Conservation (phyloP, 2,797 vertebrate genomes). For the Octomys mimax region DNA sequence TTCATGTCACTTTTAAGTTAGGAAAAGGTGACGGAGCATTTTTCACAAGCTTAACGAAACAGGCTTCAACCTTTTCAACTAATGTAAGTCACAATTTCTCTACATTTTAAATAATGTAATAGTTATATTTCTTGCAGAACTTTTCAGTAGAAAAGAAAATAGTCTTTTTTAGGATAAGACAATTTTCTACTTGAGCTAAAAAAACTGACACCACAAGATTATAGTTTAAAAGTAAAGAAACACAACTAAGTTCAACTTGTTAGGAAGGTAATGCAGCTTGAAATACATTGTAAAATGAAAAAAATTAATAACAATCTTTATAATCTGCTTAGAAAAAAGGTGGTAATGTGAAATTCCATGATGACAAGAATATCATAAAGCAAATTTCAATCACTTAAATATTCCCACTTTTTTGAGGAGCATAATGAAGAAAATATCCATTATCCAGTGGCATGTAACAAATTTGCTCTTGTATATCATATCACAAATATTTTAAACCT, state of each 20-base stretch:
- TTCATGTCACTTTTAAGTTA: constrained; percentile 67
- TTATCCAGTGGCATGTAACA: background rate
- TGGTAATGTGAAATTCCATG: background rate
- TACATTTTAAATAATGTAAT: constrained; percentile 54
- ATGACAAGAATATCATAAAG: background rate
- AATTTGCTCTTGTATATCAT: background rate
- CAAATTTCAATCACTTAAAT: constrained; percentile 16
- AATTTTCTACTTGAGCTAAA: constrained; percentile 17
- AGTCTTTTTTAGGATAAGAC: constrained; percentile 51
- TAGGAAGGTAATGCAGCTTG: constrained; percentile 61
- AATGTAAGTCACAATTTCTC: constrained; percentile 61
- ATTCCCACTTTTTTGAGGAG: background rate
- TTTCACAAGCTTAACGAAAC: constrained; percentile 67
- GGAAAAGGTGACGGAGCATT: constrained; percentile 68
- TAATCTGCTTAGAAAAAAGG: background rate
- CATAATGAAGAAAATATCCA: background rate
- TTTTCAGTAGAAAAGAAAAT: constrained; percentile 67
- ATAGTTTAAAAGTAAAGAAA: constrained; percentile 64
- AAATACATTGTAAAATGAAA: constrained; percentile 68
- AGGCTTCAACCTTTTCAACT: constrained; percentile 50
- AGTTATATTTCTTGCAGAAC: constrained; percentile 68
- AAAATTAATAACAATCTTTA: constrained; percentile 64
- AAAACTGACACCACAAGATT: constrained; percentile 7
- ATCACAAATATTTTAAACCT: background rate
- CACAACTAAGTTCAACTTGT: constrained; percentile 55